phyloP scores from a whole-genome alignment of 2,888 invertebrate species.

The Uropetala carovei region DNA sequence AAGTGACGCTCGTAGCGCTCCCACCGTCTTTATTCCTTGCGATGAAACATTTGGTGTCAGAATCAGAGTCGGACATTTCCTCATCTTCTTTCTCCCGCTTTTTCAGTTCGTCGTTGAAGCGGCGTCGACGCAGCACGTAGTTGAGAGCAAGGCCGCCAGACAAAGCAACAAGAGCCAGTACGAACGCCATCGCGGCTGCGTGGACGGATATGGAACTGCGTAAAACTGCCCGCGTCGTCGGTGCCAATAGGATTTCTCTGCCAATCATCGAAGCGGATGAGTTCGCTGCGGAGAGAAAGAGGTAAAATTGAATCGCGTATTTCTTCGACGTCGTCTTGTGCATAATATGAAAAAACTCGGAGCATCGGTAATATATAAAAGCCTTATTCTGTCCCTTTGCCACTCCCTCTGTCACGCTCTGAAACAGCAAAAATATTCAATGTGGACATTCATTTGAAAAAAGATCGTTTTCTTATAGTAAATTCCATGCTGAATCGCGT shows the following conservation, averaged over 20 bases:
- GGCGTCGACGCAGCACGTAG: conserved; percentile 40
- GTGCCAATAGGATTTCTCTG: conserved; percentile 33
- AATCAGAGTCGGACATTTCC: conserved; percentile 52
- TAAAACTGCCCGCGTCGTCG: conserved; percentile 35
- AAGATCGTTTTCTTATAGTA: no score
- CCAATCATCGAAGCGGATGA: conserved; percentile 48
- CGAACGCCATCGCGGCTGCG: conserved; percentile 39
- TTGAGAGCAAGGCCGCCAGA: conserved; percentile 51
- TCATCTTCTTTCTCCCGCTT: conserved; percentile 55
- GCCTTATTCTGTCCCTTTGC: no score
- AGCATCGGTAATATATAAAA: no score
- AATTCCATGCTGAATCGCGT: no score
- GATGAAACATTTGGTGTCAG: conserved; percentile 59
- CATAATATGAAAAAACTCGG: no score
- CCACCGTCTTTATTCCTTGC: conserved; percentile 72
- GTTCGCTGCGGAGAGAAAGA: conserved; percentile 6
- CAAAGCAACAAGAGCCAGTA: conserved; percentile 42
- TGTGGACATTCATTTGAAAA: no score
- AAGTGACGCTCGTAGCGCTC: conserved; percentile 85
- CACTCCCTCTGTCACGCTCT: no score
- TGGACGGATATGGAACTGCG: conserved; percentile 58
- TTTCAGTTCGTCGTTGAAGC: conserved; percentile 44
- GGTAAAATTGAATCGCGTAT: neutral
- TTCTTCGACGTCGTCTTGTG: no score
- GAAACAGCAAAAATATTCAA: no score